Evolutionary conservation across 1,140 invertebrate genomes (phyloP), one percentile per base, ranked within the genome.

Genomic region (Drosophila pandora): DNA sequence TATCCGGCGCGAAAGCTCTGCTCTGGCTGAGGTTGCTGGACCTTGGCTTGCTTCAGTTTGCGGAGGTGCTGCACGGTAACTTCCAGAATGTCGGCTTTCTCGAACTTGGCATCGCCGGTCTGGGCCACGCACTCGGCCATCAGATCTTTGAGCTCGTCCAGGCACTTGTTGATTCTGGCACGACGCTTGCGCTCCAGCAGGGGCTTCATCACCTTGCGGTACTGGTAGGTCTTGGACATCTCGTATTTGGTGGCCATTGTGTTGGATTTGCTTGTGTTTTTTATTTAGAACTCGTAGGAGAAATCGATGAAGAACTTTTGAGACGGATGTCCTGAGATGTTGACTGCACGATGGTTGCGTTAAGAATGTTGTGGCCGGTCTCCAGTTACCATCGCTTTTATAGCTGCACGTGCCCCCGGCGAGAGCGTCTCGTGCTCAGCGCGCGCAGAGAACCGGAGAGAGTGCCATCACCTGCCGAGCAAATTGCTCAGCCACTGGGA

Each of bases 1-100:
- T 97, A 98, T 52, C 97, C 97, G 64, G 96, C 96, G 59, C 96
- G 94, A 93, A 97, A 98, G 71, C 97, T 94, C 89, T 97, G 88
- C 34, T 84, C 75, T 95, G 48, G 95, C 28, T 58, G 48, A 34
- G 94, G 45, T 93, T 89, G 73, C 93, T 93, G 70, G 28, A 53
- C 32, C 34, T 77, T 87, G 2, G 77, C 17, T 77, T 94, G 39
- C 57, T 96, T 95, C 3, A 98, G 93, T 72, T 96, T 97, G 93
- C 97, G 96, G 64, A 99, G 92, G 90, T 98, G 97, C 76, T 96
- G 95, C 1, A 99, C 98, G 0, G 98, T 98, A 90, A 99, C 93
- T 92, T 99, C 98, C 76, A 99, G 93, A 74, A 99, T 98, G 92
- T 99, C 98, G 17, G 98, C 98, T 92, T 99, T 99, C 92, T 99